Conservation (phyloP, 2,113 vertebrate genomes). For the mouse (Mus musculus) region DNA sequence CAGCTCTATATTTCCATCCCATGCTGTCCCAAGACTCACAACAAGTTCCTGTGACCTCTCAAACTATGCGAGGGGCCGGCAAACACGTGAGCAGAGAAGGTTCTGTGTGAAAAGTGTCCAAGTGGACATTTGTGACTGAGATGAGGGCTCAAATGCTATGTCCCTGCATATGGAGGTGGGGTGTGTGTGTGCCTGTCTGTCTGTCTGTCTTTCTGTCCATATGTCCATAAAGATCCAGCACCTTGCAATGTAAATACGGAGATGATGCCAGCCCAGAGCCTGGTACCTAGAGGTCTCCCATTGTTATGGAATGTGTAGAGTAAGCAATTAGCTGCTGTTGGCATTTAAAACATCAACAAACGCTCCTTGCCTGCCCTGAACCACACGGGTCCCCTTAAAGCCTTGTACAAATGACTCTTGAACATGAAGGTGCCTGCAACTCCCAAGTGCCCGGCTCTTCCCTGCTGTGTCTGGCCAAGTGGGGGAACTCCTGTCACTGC, state of each 20-base stretch:
- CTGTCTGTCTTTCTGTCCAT: no score
- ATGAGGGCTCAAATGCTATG: neutral
- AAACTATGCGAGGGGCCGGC: neutral
- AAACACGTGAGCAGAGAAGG: neutral
- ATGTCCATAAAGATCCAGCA: neutral
- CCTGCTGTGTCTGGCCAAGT: neutral
- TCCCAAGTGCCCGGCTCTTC: neutral
- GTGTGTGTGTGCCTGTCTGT: neutral
- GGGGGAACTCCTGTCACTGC: slow-evolving; percentile 54
- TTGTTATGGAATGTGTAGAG: neutral
- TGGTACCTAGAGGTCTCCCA: neutral
- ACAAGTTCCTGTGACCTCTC: neutral
- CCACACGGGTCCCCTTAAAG: neutral
- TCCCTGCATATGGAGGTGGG: neutral
- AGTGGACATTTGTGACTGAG: neutral
- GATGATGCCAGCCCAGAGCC: neutral
- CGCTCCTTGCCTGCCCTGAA: neutral
- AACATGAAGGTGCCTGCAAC: neutral
- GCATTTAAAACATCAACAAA: neutral
- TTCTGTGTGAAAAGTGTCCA: neutral
- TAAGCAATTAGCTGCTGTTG: neutral
- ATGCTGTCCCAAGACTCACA: neutral
- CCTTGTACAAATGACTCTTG: neutral
- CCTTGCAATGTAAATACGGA: neutral
- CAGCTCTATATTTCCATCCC: neutral